Base-by-base conservation (phyloP, 2,888 invertebrate species). In the Papilio demoleus region DNA sequence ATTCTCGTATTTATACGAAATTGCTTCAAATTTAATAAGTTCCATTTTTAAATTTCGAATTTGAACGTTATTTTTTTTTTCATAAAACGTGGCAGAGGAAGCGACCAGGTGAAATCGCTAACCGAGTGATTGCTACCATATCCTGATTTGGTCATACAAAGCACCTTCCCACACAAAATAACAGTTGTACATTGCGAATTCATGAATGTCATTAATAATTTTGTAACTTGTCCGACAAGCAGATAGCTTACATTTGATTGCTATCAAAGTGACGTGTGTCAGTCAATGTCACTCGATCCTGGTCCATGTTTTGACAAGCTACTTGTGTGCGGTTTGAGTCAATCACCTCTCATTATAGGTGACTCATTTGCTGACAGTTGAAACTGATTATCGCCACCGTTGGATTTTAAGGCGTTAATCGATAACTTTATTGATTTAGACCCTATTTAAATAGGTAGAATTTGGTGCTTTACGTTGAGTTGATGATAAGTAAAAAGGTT, bases 341-440 rank as follows among this genome's bases (percentile, higher is more conserved):
- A 74, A 70, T 86, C 78, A 84, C 87, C 86, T 87, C 85, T 85
- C 76, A 70, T 53, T 84, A 86, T 86, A 86, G 74, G 75, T 85
- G 85, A 85, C 79, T 86, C 84, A 87, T 72, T 71, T 65, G 80
- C 75, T 73, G 69, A 60, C 36, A 69, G 22, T 19, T 60, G 69
- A 68, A 45, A 65, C 53, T 53, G 24, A 24, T 50, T 50, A 50
- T 31, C 34, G 36, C 34, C 19, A 58, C 58, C 11, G 42, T 45
- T 45, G 17, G 2, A 45, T 45, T 19, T 45, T 14, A 40, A 40
- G 19, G 42, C 19, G 42, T 45, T 45, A 45, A 19, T 45, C 9
- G 42, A 42, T 42, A 42, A 17, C 3, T 40, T 40, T 40, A 42
- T 17, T 0, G 42, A 42, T 8, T 42, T 42, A 17, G 6, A 31